Conservation (phyloP, 2,888 invertebrate species). For the Augiades crinisus region DNA sequence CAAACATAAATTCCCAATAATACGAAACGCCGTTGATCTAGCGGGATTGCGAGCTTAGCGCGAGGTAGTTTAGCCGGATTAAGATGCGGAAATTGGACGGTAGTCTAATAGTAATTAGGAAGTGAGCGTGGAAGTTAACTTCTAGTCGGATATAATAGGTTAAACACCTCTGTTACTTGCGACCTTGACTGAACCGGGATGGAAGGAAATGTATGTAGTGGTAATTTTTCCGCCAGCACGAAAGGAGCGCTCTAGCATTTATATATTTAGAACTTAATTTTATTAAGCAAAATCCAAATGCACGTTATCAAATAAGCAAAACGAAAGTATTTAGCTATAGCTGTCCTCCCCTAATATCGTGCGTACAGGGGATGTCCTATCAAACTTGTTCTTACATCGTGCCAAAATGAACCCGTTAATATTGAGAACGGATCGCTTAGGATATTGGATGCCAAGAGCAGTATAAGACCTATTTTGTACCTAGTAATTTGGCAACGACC, state of each 20-base stretch:
- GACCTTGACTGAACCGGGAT: neutral
- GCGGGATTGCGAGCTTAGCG: constrained; percentile 13
- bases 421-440: neutral
- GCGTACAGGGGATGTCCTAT: neutral
- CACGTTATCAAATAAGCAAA: neutral
- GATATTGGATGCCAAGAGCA: constrained; percentile 8
- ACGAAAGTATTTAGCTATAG: too few species aligned
- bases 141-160: neutral
- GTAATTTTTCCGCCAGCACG: neutral
- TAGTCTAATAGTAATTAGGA: constrained; percentile 3
- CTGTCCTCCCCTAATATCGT: too few species aligned
- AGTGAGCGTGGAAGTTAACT: constrained; percentile 4
- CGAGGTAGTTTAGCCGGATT: constrained; percentile 24
- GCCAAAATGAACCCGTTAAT: constrained; percentile 1
- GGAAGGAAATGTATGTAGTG: neutral
- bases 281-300: neutral
- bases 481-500: neutral
- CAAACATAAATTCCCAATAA: constrained; percentile 22
- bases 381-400: constrained; percentile 3
- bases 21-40: constrained; percentile 16
- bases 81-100: constrained; percentile 30
- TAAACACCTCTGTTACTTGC: neutral
- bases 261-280: neutral
- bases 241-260: too few species aligned
- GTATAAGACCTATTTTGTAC: neutral